Evolutionary conservation across 2,113 vertebrate species (phyloP).

Genomic region (Euleptes europaea): DNA sequence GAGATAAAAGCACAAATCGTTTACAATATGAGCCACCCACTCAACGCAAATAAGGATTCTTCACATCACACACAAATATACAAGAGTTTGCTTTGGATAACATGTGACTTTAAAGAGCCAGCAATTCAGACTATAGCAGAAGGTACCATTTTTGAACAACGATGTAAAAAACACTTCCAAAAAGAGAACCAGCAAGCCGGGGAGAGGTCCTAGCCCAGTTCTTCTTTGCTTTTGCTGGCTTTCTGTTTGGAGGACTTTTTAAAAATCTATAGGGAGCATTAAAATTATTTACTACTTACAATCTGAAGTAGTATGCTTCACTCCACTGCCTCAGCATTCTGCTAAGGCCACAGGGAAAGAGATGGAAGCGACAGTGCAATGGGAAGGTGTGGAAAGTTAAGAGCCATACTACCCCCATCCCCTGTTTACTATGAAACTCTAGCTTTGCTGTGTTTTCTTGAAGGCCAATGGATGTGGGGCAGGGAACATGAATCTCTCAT

Average conservation of each 20-base stretch:
- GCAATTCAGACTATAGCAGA: neutral
- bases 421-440: neutral
- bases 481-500: neutral
- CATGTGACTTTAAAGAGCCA: neutral
- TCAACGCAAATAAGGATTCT: conserved; percentile 47
- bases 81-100: conserved; percentile 19
- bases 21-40: conserved; percentile 42
- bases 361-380: neutral
- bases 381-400: too few species aligned
- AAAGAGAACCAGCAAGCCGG: neutral
- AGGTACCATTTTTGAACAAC: neutral
- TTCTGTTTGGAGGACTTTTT: neutral
- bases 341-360: neutral
- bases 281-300: neutral
- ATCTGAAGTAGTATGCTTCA: neutral
- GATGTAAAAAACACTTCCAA: neutral
- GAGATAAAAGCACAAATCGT: conserved; percentile 56
- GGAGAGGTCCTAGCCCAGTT: too few species aligned
- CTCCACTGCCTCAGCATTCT: neutral
- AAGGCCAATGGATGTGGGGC: neutral
- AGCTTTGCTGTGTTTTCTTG: neutral
- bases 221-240: neutral
- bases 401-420: neutral
- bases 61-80: conserved; percentile 13
- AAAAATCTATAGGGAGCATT: neutral